Base-by-base conservation (phyloP, 2,888 invertebrate genomes). In the Acronicta leporina region DNA sequence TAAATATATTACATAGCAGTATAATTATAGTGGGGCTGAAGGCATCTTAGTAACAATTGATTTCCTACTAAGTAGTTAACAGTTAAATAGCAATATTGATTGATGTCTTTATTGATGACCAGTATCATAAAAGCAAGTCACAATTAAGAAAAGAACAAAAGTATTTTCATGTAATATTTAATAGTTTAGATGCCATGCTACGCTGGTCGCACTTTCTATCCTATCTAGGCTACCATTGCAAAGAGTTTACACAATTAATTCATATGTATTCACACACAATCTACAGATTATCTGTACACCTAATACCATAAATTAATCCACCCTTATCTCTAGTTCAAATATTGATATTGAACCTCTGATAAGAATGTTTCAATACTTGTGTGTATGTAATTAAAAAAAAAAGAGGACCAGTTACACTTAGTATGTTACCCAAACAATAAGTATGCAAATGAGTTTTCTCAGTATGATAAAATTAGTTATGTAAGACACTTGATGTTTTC, bases 121-220 rank as follows among this genome's bases (percentile, higher is more conserved):
- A 35, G 5, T 38, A 38, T 38, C 13, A 38, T 38, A 38, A 2
- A 38, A n/a, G 7, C 38, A 38, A 33, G 3, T 11, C 10, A 33
- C 2, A 11, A 33, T 33, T 33, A 33, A 33, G 10, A 3, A 33
- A 33, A 33, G 10, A 33, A 33, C 13, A 35, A n/a, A 38, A 38
- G 13, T n/a, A n/a, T n/a, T 38, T 38, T 38, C 38, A n/a, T 61
- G 15, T 47, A 41, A 27, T 63, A 48, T 33, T 33, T 9, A 53
- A 53, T 58, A 54, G 25, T 73, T 59, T 49, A 58, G 25, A 49
- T 64, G 52, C 27, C 40, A 69, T 63, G 73, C 53, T 63, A 82
- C 57, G 60, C 64, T 86, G 84, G 54, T 51, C 78, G 81, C 79
- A 87, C 87, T 88, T 88, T 88, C 87, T 87, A 85, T 65, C 40